Percentiles rank a stretch among this genome's conserved stretches.
These are phyloP conservation scores for Hyperopisus bebe DNA, from an alignment of 2,113 vertebrate species.

Conservation along the genomic window DNA sequence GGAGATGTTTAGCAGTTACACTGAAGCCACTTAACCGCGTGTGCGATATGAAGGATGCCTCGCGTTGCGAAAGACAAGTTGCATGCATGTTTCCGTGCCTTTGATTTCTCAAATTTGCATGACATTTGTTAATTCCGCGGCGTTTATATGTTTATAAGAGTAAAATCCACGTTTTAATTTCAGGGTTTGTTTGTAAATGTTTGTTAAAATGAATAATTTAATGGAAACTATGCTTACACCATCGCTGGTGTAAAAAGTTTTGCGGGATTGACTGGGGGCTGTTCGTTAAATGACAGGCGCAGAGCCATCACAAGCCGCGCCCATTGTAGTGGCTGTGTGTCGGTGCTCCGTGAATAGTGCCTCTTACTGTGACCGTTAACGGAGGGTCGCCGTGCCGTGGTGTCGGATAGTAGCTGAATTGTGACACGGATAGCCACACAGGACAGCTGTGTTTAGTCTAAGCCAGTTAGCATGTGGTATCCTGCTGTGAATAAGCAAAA, in stretches of 20 bases:
- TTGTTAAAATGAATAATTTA: background rate
- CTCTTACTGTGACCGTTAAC: background rate
- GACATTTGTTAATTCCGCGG: background rate
- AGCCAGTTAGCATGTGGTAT: background rate
- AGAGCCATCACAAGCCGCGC: background rate
- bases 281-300: background rate
- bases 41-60: background rate
- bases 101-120: background rate
- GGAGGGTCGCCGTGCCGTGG: background rate
- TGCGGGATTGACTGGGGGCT: background rate
- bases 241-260: background rate
- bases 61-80: background rate
- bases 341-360: background rate
- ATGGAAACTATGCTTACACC: background rate
- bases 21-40: background rate
- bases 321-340: background rate
- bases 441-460: conserved; percentile 29
- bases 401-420: conserved; percentile 9
- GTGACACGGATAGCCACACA: background rate
- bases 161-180: background rate
- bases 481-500: background rate
- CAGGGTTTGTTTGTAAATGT: background rate
- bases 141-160: background rate
- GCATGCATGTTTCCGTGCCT: background rate
- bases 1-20: background rate